Percentiles rank a stretch among this genome's conserved stretches.
Conservation (phyloP, 2,888 invertebrate genomes). For the Onchidella celtica region DNA sequence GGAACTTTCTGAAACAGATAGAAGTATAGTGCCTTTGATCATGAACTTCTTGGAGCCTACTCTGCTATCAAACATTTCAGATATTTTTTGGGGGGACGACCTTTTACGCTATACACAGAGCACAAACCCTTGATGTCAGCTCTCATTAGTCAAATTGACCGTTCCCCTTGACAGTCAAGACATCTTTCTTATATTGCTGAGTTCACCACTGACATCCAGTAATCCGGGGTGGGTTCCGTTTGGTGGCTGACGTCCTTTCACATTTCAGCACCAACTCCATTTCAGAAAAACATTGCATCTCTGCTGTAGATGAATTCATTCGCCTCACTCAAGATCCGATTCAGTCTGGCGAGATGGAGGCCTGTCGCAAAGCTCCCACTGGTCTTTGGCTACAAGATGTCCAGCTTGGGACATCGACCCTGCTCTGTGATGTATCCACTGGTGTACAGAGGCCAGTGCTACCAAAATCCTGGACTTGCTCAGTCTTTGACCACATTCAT, state of each 20-base stretch:
- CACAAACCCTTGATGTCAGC: constrained; percentile 29
- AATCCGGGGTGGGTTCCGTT: constrained; percentile 39
- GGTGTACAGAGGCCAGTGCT: constrained; percentile 24
- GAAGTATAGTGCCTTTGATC: constrained; percentile 40
- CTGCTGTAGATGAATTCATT: background rate
- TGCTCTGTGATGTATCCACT: constrained; percentile 32
- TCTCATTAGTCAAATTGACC: constrained; percentile 26
- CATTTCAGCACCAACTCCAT: constrained; percentile 11
- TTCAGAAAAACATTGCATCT: background rate
- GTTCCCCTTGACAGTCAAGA: constrained; percentile 42
- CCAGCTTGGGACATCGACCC: constrained; percentile 7
- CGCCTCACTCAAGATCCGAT: constrained; percentile 20
- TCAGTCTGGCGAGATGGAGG: constrained; percentile 39
- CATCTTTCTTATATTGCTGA: constrained; percentile 32
- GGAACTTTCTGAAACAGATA: no score
- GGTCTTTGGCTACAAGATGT: constrained; percentile 31
- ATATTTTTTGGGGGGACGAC: constrained; percentile 39
- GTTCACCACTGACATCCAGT: constrained; percentile 40
- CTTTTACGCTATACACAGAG: constrained; percentile 28
- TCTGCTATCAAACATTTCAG: constrained; percentile 39
- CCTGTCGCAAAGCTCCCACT: constrained; percentile 35
- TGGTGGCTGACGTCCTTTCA: constrained; percentile 41
- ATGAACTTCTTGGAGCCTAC: constrained; percentile 35
- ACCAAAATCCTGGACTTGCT: constrained; percentile 32
- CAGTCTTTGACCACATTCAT: constrained; percentile 33